Percentiles rank a stretch among this genome's conserved stretches.
phyloP scores from a whole-genome alignment of 1,140 invertebrate genomes.

The Chrysomallon squamiferum region DNA sequence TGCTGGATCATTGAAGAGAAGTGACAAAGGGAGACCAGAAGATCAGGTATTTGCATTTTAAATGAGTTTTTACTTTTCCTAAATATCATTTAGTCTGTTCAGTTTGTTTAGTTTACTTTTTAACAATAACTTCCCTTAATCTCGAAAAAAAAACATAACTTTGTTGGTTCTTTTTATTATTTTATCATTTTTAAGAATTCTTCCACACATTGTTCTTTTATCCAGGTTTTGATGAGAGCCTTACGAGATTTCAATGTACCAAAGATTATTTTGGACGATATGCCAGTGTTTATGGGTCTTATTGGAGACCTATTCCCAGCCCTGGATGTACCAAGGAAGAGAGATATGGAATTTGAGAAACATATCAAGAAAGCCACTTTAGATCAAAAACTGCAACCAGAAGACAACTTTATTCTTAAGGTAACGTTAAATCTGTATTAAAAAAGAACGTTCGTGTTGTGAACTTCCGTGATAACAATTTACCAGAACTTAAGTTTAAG shows the following conservation, averaged over 20 bases:
- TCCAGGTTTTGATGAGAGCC: constrained; percentile 82
- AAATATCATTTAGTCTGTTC: no score
- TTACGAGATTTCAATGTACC: constrained; percentile 95
- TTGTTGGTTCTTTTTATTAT: no score
- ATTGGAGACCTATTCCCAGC: constrained; percentile 96
- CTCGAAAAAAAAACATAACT: no score
- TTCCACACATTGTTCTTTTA: no score
- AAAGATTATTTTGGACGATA: constrained; percentile 94
- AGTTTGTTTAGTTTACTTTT: no score
- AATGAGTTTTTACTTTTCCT: no score
- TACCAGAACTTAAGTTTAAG: no score
- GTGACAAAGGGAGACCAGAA: constrained; percentile 90
- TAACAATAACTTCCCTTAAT: no score
- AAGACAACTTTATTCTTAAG: constrained; percentile 95
- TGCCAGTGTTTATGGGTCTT: constrained; percentile 95
- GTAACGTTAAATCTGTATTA: constrained; percentile 53
- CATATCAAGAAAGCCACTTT: constrained; percentile 90
- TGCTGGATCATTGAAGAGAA: constrained; percentile 89
- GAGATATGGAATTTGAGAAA: constrained; percentile 92
- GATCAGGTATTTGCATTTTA: constrained; percentile 84
- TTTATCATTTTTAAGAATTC: no score
- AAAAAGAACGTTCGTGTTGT: no score
- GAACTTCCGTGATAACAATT: no score
- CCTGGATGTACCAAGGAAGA: constrained; percentile 91
- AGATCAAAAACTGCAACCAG: constrained; percentile 88